Percentiles rank a stretch among this genome's conserved stretches.
These are phyloP conservation scores for Drosophila mauritiana DNA, from an alignment of 1,140 invertebrate genomes.

Conservation along the genomic window DNA sequence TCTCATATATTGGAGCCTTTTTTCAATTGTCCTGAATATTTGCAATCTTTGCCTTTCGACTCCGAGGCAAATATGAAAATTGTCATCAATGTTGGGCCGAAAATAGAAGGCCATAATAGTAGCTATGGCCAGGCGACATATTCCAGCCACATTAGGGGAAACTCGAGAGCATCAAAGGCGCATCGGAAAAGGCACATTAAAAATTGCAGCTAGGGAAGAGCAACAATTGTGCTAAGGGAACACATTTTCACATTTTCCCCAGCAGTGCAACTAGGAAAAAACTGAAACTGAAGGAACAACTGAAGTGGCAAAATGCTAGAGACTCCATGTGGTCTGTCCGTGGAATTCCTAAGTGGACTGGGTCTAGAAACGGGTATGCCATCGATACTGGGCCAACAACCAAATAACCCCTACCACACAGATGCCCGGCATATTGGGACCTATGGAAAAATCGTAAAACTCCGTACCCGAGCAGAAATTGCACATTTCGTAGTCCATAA, in stretches of 20 bases:
- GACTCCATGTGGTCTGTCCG: slow-evolving; percentile 71
- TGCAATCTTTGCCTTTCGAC: slow-evolving; percentile 15
- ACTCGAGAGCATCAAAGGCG: slow-evolving; percentile 60
- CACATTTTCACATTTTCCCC: slow-evolving; percentile 51
- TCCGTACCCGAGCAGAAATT: slow-evolving; percentile 46
- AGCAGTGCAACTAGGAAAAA: slow-evolving; percentile 13
- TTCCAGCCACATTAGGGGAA: slow-evolving; percentile 49
- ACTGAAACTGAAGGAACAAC: slow-evolving; percentile 31
- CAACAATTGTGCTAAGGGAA: slow-evolving; percentile 50
- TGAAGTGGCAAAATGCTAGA: slow-evolving; percentile 47
- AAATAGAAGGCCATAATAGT: slow-evolving; percentile 61
- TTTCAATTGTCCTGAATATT: neutral
- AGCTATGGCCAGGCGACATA: slow-evolving; percentile 38
- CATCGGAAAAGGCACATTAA: slow-evolving; percentile 59
- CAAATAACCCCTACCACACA: slow-evolving; percentile 32
- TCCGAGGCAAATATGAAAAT: slow-evolving; percentile 26
- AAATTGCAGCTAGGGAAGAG: slow-evolving; percentile 40
- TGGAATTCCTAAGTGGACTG: slow-evolving; percentile 75
- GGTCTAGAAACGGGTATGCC: slow-evolving; percentile 8
- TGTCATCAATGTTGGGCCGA: slow-evolving; percentile 44
- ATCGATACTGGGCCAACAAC: slow-evolving; percentile 52
- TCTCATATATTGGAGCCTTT: too few relatives aligned
- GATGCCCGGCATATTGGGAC: slow-evolving; percentile 74
- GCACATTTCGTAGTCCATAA: slow-evolving; percentile 78
- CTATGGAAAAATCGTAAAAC: slow-evolving; percentile 75